Percentiles rank a stretch among this genome's conserved stretches.
Conservation (phyloP, 1,140 invertebrate genomes). For the Charaxes varanes region DNA sequence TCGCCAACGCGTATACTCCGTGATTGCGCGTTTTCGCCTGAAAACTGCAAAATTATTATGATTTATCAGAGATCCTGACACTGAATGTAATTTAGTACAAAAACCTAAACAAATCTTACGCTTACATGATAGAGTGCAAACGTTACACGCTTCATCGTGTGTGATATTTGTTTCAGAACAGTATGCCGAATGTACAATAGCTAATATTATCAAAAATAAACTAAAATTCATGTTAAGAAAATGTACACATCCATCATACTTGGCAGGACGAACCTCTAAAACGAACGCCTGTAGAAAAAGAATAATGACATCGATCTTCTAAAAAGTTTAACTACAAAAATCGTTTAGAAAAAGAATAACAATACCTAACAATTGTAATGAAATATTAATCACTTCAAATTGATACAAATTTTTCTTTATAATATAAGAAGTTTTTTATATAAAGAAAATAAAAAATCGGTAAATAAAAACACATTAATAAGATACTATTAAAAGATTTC, state of each 20-base stretch:
- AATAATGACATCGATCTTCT: too few relatives aligned
- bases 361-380: too few relatives aligned
- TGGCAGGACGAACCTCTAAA: constrained; percentile 27
- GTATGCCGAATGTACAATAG: constrained; percentile 35
- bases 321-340: too few relatives aligned
- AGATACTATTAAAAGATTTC: too few relatives aligned
- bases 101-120: too few relatives aligned
- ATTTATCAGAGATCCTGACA: too few relatives aligned
- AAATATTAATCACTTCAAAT: too few relatives aligned
- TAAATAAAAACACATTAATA: too few relatives aligned
- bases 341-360: constrained; percentile 16
- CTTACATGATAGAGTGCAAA: constrained; percentile 43
- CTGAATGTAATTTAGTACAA: too few relatives aligned
- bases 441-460: too few relatives aligned
- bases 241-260: constrained; percentile 32
- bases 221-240: constrained; percentile 57
- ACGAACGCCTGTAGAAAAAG: constrained; percentile 1
- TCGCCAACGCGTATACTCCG: constrained; percentile 55
- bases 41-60: constrained; percentile 29
- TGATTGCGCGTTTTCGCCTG: constrained; percentile 42
- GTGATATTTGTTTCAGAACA: constrained; percentile 28
- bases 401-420: too few relatives aligned
- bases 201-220: constrained; percentile 50
- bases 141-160: constrained; percentile 29
- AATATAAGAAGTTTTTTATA: too few relatives aligned